phyloP scores from a whole-genome alignment of 2,113 vertebrate species.

The Elgaria multicarinata region DNA sequence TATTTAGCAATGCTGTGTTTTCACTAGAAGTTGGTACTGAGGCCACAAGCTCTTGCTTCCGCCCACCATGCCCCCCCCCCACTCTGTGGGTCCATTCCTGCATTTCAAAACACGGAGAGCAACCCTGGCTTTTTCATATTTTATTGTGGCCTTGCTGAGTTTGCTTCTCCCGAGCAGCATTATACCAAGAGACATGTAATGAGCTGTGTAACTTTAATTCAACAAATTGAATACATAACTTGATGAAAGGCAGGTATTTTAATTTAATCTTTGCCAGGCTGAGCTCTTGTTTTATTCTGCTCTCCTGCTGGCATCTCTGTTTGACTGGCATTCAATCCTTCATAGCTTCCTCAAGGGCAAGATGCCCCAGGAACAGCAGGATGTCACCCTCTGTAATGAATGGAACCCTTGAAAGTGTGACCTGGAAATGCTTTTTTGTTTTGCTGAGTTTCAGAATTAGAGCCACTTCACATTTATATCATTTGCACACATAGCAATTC shows the following conservation, averaged over 20 bases:
- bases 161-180: conserved; percentile 2
- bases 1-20: not conserved
- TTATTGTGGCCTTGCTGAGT: conserved; percentile 4
- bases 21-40: not conserved
- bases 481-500: not conserved
- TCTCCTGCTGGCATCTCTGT: conserved; percentile 19
- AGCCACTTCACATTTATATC: conserved; percentile 4
- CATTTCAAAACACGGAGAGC: not conserved
- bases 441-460: conserved; percentile 2
- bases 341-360: not conserved
- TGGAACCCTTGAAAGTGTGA: conserved; percentile 32
- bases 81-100: not conserved
- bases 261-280: conserved; percentile 11
- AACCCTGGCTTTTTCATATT: not conserved
- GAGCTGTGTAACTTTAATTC: conserved; percentile 16
- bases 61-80: too few species aligned
- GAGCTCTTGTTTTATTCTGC: not conserved
- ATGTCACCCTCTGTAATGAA: conserved; percentile 1
- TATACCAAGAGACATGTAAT: not conserved
- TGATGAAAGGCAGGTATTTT: conserved; percentile 30
- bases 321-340: not conserved
- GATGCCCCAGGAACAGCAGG: conserved; percentile 11
- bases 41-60: not conserved
- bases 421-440: conserved; percentile 33
- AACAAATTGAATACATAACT: not conserved